Percentiles rank a stretch among this genome's conserved stretches.
Evolutionary conservation across 2,797 vertebrate species (phyloP).

Genomic region (Falco peregrinus): DNA sequence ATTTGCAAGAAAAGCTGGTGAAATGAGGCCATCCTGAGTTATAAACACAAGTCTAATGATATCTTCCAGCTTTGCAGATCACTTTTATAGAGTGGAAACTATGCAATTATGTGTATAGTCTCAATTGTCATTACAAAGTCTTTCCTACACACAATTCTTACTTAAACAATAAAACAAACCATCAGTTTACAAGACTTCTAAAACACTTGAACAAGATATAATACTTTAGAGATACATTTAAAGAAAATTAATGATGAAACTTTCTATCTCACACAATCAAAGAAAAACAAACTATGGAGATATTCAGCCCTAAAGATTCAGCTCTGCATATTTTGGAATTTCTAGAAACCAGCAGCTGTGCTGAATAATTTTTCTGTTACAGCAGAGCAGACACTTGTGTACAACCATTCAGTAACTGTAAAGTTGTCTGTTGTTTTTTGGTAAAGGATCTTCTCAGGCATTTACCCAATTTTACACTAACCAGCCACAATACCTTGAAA

Average conservation of each 20-base stretch:
- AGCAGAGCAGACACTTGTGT: background rate
- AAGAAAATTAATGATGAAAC: background rate
- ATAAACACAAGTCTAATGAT: conserved; percentile 59
- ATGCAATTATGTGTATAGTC: conserved; percentile 26
- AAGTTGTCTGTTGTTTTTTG: background rate
- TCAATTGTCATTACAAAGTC: conserved; percentile 34
- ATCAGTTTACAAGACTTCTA: background rate
- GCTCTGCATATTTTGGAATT: background rate
- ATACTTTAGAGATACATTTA: background rate
- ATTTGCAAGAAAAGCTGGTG: conserved; percentile 50
- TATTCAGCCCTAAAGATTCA: background rate
- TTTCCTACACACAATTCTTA: conserved; percentile 31
- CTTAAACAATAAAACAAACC: conserved; percentile 41
- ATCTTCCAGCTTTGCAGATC: conserved; percentile 48
- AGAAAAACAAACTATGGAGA: background rate
- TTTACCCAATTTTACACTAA: background rate
- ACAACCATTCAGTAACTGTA: background rate
- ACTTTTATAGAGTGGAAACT: conserved; percentile 50
- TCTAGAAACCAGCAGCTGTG: background rate
- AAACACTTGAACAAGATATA: background rate
- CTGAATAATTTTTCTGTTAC: background rate
- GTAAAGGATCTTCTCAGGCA: background rate
- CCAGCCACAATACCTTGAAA: background rate
- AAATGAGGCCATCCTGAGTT: conserved; percentile 56
- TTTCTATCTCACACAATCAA: background rate